Evolutionary conservation across 2,113 vertebrate genomes (phyloP).

Genomic region (Sakesphorus luctuosus): DNA sequence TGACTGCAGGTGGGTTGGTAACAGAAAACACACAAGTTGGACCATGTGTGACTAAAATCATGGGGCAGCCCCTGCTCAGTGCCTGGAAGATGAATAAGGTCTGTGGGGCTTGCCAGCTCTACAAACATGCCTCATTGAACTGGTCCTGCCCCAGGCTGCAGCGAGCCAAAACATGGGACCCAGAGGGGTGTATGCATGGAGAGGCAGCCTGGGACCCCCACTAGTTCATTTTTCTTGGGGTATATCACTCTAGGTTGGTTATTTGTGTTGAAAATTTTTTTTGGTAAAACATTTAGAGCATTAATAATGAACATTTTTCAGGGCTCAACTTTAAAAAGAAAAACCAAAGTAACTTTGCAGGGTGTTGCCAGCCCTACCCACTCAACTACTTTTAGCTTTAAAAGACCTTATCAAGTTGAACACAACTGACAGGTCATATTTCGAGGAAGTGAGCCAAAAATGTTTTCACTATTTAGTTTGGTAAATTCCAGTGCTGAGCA

Average conservation of each 20-base stretch:
- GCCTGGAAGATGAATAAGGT: neutral
- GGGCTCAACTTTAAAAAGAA: neutral
- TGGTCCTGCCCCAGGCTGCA: neutral
- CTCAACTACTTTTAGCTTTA: constrained; percentile 22
- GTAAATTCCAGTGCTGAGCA: neutral
- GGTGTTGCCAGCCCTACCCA: constrained; percentile 37
- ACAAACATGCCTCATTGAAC: neutral
- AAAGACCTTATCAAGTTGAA: constrained; percentile 30
- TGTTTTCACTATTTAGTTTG: constrained; percentile 19
- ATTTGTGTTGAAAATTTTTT: neutral
- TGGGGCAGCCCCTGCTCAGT: neutral
- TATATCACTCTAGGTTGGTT: neutral
- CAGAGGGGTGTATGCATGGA: neutral
- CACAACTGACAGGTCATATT: constrained; percentile 58
- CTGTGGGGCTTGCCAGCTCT: neutral
- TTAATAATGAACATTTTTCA: neutral
- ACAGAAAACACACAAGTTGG: accelerated
- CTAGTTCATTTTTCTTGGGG: neutral
- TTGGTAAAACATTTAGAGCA: neutral
- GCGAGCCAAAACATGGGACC: neutral
- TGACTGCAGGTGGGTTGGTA: neutral
- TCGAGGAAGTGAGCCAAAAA: constrained; percentile 57
- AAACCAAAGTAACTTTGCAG: neutral
- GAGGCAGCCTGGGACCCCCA: neutral
- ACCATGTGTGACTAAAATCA: neutral